phyloP scores from a whole-genome alignment of 2,888 invertebrate genomes.

The Agrilus mali region DNA sequence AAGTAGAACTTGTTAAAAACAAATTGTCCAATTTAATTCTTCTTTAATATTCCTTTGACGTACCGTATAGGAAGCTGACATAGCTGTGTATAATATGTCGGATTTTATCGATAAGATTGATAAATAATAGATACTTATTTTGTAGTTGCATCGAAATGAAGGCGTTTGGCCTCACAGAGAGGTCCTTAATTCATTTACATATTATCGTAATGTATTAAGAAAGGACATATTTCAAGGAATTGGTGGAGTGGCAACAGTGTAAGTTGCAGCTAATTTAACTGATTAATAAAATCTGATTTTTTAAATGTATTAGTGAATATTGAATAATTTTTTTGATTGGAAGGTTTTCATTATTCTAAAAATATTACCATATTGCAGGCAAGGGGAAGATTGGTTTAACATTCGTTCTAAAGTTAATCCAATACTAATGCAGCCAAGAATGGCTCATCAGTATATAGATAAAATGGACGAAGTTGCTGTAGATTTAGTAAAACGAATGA shows the following conservation, averaged over 20 bases:
- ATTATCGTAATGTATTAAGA: conserved; percentile 30
- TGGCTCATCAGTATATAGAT: conserved; percentile 20
- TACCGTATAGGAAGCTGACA: not conserved
- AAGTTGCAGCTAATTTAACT: too few relatives aligned
- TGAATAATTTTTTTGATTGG: too few relatives aligned
- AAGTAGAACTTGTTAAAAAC: too few relatives aligned
- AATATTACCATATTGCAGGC: conserved; percentile 21
- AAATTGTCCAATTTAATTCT: too few relatives aligned
- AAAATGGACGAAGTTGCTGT: conserved; percentile 23
- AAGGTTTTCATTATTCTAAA: too few relatives aligned
- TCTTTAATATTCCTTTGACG: too few relatives aligned
- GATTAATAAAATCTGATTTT: too few relatives aligned
- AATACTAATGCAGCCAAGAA: conserved; percentile 40
- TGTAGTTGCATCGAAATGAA: conserved; percentile 33
- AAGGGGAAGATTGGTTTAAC: conserved; percentile 43
- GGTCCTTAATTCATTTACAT: conserved; percentile 26
- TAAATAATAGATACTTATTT: too few relatives aligned
- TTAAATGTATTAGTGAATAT: too few relatives aligned
- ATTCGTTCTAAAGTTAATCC: conserved; percentile 39
- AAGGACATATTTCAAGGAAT: conserved; percentile 29
- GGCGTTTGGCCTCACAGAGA: conserved; percentile 34
- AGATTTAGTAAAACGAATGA: conserved; percentile 19
- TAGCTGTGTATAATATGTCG: not conserved
- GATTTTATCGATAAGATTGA: too few relatives aligned
- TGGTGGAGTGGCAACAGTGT: conserved; percentile 24